Base-by-base conservation (phyloP, 2,888 invertebrate genomes). In the Cosmopolites sordidus region DNA sequence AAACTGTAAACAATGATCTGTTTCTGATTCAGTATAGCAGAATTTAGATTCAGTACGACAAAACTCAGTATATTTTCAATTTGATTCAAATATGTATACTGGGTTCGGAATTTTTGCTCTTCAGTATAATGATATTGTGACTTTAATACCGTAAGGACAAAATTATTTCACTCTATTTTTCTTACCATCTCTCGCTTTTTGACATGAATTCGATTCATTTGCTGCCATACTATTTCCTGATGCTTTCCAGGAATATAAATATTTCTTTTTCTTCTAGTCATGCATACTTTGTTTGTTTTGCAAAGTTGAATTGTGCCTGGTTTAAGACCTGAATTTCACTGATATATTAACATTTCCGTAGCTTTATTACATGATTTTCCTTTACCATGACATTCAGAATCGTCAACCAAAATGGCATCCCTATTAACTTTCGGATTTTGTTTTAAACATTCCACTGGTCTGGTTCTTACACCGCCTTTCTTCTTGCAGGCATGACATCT, bases 401-500 rank as follows among this genome's bases (percentile, higher is more conserved):
- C 73, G 16, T 73, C 73, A 2, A 72, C 68, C n/a, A 75, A 61
- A 5, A 75, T 69, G 56, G 77, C 78, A 40, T 78, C 77, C 8
- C 73, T 73, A 0, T 76, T 76, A 1, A 67, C 43, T 43, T 65
- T 71, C 0, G 74, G 71, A 1, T 75, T 70, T 54, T 77, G 75
- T 42, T 69, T 67, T 0, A 78, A 72, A 59, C 80, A 80, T 49
- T 77, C 76, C 9, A 79, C 76, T 55, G 74, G 73, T 3, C 80
- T 69, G 18, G 65, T 68, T 45, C 71, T 68, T 2, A 72, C 63
- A 1, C 79, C 80, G 6, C 75, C 70, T 55, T 73, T 73, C 47
- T 72, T 73, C 61, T 73, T 74, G 59, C 79, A 79, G 1, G 80
- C 79, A 37, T 77, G 77, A 64, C 84, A 85, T 53, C 76, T 76